Percentiles rank a stretch among this genome's conserved stretches.
Conservation (phyloP, 1,140 invertebrate species). For the Microplitis demolitor region DNA sequence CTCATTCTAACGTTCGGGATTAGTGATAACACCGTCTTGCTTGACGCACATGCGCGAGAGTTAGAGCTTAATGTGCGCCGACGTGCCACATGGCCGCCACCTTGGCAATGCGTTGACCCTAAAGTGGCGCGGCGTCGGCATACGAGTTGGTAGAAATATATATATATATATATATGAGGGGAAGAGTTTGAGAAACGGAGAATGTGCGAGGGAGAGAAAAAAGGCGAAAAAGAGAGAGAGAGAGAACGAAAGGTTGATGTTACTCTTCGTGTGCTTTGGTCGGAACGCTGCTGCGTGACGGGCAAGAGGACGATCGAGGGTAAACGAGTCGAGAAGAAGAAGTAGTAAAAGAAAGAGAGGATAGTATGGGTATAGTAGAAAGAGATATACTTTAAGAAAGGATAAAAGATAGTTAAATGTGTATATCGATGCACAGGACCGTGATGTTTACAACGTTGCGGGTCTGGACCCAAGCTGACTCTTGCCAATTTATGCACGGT, state of each 20-base stretch:
- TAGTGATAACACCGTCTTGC: not conserved
- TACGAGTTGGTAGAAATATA: not conserved
- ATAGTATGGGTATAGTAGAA: not conserved
- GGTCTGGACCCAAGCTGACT: not conserved
- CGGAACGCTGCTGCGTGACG: not conserved
- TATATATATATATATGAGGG: no score
- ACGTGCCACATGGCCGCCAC: constrained; percentile 56
- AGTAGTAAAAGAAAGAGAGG: not conserved
- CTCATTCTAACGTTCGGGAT: not conserved
- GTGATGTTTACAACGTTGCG: not conserved
- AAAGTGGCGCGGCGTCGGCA: constrained; percentile 46
- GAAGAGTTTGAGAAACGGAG: constrained; percentile 11
- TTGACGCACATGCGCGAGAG: constrained; percentile 28
- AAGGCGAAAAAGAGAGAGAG: constrained; percentile 3
- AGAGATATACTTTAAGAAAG: not conserved
- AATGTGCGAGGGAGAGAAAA: not conserved
- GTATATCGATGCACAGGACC: not conserved
- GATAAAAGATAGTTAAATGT: not conserved
- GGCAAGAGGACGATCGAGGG: constrained; percentile 1
- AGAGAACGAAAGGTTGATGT: constrained; percentile 13
- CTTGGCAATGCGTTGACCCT: constrained; percentile 58
- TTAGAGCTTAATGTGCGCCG: constrained; percentile 37
- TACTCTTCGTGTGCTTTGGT: not conserved
- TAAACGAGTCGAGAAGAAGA: constrained; percentile 24
- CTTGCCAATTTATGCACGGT: not conserved